Evolutionary conservation across 92 coral and sea anemone genomes (phyloP), one percentile per base, ranked within the genome.

Genomic region (Porites lobata): DNA sequence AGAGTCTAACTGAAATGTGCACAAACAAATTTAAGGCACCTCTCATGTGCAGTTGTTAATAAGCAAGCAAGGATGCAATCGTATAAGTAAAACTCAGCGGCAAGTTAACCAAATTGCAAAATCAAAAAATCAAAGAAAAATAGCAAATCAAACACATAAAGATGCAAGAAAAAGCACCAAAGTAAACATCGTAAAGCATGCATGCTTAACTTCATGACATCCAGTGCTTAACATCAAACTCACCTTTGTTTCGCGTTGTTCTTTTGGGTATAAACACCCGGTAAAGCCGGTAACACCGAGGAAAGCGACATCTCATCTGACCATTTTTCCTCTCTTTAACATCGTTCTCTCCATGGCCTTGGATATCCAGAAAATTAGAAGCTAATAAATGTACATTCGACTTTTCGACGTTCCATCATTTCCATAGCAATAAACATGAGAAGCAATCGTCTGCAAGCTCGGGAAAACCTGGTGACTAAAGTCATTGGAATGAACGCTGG

Each of bases 361-460:
- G 29, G 22, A 69, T 21, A 65, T 51, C n/a, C 12, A 17, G 22
- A 17, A 38, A 32, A 69, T 54, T 81, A 69, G 77, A 69, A 68
- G 6, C 38, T 1, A 38, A 38, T 38, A 22, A 2, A 69, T 22
- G 38, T 9, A 0, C 15, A 67, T 65, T 65, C 11, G 50, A 32
- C 51, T 52, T 43, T n/a, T 18, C 58, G 2, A 75, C 66, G 72
- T 83, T 59, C 61, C 29, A 71, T 2, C 9, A 83, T 83, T 74
- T 83, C 87, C 87, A 83, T 83, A 62, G 87, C 72, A 63, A 83
- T 83, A 72, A 58, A 62, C 47, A 73, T 72, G 47, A 72, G 47
- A 62, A 20, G 9, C 19, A 29, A 13, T 0, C 20, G 15, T 47
- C 50, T 2, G 11, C 61, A 14, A 6, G 61, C 15, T 10, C 4